Base-by-base conservation (phyloP, 1,140 invertebrate genomes). In the Meteorus sp. region DNA sequence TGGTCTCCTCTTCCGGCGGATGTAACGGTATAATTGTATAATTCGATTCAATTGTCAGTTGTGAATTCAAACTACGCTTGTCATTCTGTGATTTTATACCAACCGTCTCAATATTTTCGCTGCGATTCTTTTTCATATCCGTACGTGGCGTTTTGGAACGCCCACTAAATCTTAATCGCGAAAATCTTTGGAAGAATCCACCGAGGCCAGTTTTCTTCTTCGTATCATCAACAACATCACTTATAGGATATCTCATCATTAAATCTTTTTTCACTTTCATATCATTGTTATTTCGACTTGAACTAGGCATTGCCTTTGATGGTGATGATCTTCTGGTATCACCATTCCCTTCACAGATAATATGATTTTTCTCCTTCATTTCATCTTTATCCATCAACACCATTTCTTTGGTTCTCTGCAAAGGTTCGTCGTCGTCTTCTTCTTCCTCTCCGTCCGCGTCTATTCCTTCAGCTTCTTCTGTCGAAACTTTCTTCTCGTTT, bases 171-270 rank as follows among this genome's bases (percentile, higher is more conserved):
- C 82, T 66, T 7, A 82, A 60, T 37, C 74, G 75, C 20, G 82
- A 83, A 56, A 84, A 84, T 19, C 82, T 66, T 57, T 83, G 81
- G 6, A 84, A 73, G 45, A 84, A 83, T 3, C 81, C 80, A 13
- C 82, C 82, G 19, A 83, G 64, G 0, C 79, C 76, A 15, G 70
- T 64, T 56, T 79, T 79, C 15, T 52, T 53, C 20, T 53, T 41
- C 31, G 78, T 77, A 13, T 75, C 69, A 51, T 77, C 74, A 39
- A 31, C 19, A 35, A 15, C 33, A 13, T 31, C 29, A 11, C 63
- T 65, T 6, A 44, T 39, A 1, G 56, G 56, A 8, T 19, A 39
- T 25, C 17, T 37, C 20, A 45, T 17, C n/a, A 39, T 44, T 13
- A 15, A 17, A 1, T 29, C 25, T 43, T 62, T 62, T 27, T 54